phyloP scores from a whole-genome alignment of 2,113 vertebrate genomes.

The Mobula hypostoma region DNA sequence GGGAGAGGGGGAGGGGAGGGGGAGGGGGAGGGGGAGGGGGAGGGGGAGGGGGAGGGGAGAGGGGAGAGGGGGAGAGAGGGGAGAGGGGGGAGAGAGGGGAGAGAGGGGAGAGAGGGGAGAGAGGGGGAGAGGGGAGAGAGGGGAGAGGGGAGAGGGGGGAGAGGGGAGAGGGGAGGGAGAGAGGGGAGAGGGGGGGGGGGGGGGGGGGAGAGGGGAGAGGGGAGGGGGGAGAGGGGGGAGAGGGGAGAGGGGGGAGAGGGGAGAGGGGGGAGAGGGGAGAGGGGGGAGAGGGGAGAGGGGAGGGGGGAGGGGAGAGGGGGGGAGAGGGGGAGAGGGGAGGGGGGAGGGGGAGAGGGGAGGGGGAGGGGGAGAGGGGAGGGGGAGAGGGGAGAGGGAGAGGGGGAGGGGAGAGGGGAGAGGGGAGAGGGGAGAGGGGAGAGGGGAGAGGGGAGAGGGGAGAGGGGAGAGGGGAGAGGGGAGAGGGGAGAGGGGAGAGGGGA shows the following conservation, averaged over 20 bases:
- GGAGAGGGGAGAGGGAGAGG: too few relatives aligned
- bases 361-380: not conserved
- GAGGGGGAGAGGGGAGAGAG: too few relatives aligned
- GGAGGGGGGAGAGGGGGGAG: not conserved
- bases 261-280: not conserved
- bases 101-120: too few relatives aligned
- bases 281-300: not conserved
- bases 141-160: too few relatives aligned
- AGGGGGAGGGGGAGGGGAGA: not conserved
- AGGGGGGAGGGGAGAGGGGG: not conserved
- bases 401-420: too few relatives aligned
- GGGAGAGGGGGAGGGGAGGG: not conserved
- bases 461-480: not conserved
- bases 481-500: not conserved
- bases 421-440: too few relatives aligned
- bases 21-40: not conserved
- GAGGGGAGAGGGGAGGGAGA: not conserved
- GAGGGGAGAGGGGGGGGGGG: not conserved
- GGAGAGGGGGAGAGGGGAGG: not conserved
- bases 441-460: too few relatives aligned
- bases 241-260: too few relatives aligned
- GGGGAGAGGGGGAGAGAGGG: not conserved
- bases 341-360: not conserved
- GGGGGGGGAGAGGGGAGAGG: not conserved
- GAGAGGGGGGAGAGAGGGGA: too few relatives aligned